Evolutionary conservation across 2,888 invertebrate species (phyloP), one percentile per base, ranked within the genome.

Genomic region (Ypsolopha scabrella): DNA sequence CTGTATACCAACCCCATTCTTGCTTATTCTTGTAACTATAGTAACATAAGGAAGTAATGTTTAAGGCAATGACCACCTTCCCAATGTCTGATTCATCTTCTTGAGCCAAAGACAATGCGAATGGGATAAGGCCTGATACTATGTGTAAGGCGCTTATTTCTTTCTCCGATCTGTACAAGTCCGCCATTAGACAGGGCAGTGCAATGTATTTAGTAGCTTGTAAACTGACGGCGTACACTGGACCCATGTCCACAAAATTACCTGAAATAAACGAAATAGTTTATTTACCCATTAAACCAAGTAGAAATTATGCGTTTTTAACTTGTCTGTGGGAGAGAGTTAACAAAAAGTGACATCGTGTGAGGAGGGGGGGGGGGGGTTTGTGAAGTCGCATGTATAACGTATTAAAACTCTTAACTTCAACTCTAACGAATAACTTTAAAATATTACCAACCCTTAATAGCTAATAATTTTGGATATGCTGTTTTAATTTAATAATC

Each of bases 181-280:
- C 83, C 0, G 81, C 82, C 67, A 73, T 81, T 1, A 83, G 54
- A 51, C 80, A 80, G 0, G 83, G 77, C 11, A 83, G 54, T 0
- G 81, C 70, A 11, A 83, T 59, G 56, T 81, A 80, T 33, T 68
- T 65, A 1, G 72, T 57, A 1, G 82, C 82, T 9, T 62, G 65
- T 43, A 63, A 55, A 52, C 78, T 80, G 35, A 82, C 54, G 7
- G 13, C 3, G 60, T 78, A 83, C 14, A 65, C 59, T 51, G 63
- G 45, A 7, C 59, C 59, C 53, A 80, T 67, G 61, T 83, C 80
- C 47, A 65, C 68, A 53, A 70, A 62, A 57, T 77, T 63, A 34
- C 57, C 50, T 50, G 64, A 68, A 48, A 76, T 80, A 81, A 70
- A 3, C 68, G 62, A 39, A 54, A 53, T n/a, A 50, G 33, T 38